Percentiles rank a stretch among this genome's conserved stretches.
Evolutionary conservation across 2,113 vertebrate species (phyloP).

Genomic region (Tragelaphus imberbis): DNA sequence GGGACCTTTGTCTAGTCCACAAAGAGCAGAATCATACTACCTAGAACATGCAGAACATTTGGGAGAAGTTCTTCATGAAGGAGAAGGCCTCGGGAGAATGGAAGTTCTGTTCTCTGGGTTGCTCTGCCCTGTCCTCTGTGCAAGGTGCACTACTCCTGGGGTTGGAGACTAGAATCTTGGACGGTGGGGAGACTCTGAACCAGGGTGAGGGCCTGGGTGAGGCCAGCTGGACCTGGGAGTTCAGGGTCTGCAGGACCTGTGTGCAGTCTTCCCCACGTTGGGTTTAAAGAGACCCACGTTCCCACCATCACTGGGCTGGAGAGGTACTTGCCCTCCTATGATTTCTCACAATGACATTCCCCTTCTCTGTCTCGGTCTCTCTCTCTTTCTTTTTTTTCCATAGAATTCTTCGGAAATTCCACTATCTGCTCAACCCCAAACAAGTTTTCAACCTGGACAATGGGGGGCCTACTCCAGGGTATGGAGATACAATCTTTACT

Average conservation of each 20-base stretch:
- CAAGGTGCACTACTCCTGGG: not conserved
- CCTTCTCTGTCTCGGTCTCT: accelerated
- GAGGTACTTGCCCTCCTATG: not conserved
- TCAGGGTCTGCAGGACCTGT: not conserved
- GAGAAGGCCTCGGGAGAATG: not conserved
- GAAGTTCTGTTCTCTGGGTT: not conserved
- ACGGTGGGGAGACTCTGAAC: not conserved
- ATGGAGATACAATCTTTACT: not conserved
- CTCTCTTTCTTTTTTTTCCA: not conserved
- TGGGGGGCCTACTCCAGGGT: conserved; percentile 81
- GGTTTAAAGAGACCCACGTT: not conserved
- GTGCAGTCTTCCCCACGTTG: not conserved
- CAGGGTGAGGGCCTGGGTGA: not conserved
- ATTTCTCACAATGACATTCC: not conserved
- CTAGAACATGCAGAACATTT: not conserved
- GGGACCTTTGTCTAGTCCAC: not conserved
- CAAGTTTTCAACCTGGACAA: conserved; percentile 86
- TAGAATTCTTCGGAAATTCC: conserved; percentile 84
- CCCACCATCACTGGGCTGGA: not conserved
- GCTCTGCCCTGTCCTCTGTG: not conserved
- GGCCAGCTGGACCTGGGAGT: not conserved
- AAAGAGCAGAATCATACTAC: not conserved
- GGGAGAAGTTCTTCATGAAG: not conserved
- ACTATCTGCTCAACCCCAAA: conserved; percentile 85
- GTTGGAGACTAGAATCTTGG: not conserved